phyloP scores from a whole-genome alignment of 2,797 vertebrate species.

The Hippopotamyrus pictus region DNA sequence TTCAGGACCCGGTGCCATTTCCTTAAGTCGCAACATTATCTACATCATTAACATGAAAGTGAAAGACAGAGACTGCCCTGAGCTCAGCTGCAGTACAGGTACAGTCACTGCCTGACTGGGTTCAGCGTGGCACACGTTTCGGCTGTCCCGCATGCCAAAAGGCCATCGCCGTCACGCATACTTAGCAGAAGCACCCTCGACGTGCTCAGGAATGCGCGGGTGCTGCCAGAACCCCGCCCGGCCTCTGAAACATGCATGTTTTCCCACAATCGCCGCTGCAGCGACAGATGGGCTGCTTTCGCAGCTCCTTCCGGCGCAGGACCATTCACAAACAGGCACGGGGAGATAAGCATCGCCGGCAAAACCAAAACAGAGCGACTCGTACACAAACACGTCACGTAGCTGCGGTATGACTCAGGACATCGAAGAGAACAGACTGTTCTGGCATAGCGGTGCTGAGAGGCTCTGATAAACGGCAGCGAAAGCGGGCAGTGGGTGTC shows the following conservation, averaged over 20 bases:
- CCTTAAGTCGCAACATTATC: background rate
- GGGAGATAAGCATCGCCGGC: background rate
- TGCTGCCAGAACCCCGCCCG: background rate
- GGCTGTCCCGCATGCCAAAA: background rate
- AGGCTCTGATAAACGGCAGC: background rate
- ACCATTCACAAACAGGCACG: background rate
- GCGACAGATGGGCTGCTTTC: background rate
- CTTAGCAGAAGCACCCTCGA: background rate
- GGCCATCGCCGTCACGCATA: background rate
- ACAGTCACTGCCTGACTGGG: background rate
- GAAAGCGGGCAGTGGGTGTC: background rate
- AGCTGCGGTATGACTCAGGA: constrained; percentile 15
- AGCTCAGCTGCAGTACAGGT: background rate
- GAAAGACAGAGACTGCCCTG: background rate
- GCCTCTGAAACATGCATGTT: background rate
- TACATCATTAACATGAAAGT: background rate
- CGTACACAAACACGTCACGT: background rate
- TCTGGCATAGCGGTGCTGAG: background rate
- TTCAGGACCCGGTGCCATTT: background rate
- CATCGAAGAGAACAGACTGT: constrained; percentile 14
- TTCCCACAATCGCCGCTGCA: background rate
- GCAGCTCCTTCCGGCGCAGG: background rate
- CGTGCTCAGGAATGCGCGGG: too few relatives aligned
- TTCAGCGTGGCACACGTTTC: background rate
- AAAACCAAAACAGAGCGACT: background rate